These are phyloP conservation scores for Rhineura floridana DNA, from an alignment of 2,113 vertebrate genomes.

Conservation along the genomic window DNA sequence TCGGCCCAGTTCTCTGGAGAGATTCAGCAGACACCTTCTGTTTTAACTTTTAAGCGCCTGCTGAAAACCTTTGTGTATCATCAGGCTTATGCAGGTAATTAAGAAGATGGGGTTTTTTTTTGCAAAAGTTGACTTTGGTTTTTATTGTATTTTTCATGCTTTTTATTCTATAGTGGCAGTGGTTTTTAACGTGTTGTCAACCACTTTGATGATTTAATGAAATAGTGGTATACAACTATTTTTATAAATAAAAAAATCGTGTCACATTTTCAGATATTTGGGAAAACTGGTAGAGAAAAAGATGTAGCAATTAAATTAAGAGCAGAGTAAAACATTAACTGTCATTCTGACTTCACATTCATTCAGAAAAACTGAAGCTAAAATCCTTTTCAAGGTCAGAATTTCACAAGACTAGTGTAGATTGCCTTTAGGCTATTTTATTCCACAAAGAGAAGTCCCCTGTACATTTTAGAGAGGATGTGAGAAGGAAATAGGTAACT, in stretches of 20 bases:
- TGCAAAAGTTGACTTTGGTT: background rate
- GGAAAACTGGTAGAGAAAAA: background rate
- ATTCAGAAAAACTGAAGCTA: background rate
- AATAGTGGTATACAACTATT: background rate
- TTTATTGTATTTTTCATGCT: too few relatives aligned
- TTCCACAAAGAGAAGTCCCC: background rate
- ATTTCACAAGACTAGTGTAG: background rate
- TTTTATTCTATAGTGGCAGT: too few relatives aligned
- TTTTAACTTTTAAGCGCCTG: too few relatives aligned
- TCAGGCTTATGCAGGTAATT: too few relatives aligned
- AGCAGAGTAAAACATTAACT: background rate
- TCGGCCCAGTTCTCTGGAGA: too few relatives aligned
- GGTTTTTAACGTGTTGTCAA: too few relatives aligned
- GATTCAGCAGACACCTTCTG: too few relatives aligned
- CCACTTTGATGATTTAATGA: too few relatives aligned
- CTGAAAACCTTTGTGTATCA: too few relatives aligned
- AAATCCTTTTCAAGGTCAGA: background rate
- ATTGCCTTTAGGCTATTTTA: background rate
- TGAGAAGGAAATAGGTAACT: background rate
- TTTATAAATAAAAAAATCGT: background rate
- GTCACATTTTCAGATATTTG: background rate
- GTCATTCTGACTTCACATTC: background rate
- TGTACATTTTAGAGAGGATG: background rate
- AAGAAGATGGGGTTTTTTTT: too few relatives aligned
- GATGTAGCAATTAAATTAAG: background rate